Percentiles rank a stretch among this genome's conserved stretches.
Conservation (phyloP, 1,140 invertebrate genomes). For the Lysiphlebus fabarum region DNA sequence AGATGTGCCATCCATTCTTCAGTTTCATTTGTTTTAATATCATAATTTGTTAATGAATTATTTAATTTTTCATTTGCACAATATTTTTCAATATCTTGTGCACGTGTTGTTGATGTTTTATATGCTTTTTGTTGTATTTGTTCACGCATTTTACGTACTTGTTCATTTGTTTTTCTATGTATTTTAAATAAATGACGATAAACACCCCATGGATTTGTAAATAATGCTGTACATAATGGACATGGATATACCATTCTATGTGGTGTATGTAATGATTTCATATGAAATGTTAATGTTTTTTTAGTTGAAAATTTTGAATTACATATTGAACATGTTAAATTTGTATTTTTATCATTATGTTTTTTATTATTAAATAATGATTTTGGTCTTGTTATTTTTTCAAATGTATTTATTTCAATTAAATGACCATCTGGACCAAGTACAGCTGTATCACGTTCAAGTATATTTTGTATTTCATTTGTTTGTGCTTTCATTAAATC, state of each 20-base stretch:
- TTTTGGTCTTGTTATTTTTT: constrained; percentile 22
- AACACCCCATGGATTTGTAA: constrained; percentile 68
- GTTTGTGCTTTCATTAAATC: constrained; percentile 56
- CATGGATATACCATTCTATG: constrained; percentile 65
- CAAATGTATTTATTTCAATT: constrained; percentile 29
- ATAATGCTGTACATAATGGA: constrained; percentile 66
- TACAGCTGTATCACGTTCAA: constrained; percentile 55
- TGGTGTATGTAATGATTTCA: constrained; percentile 67
- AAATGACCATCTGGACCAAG: constrained; percentile 63
- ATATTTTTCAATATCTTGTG: constrained; percentile 27
- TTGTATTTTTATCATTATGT: not conserved
- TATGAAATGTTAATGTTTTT: constrained; percentile 67
- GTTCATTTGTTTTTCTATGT: constrained; percentile 59
- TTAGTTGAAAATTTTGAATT: constrained; percentile 65
- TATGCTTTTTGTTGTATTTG: constrained; percentile 61
- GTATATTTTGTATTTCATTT: constrained; percentile 56
- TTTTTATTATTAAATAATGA: not conserved
- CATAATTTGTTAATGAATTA: constrained; percentile 9
- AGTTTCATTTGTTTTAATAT: constrained; percentile 16
- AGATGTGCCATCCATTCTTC: constrained; percentile 60
- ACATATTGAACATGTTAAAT: constrained; percentile 49
- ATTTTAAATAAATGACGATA: constrained; percentile 68
- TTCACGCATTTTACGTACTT: constrained; percentile 59
- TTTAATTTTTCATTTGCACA: constrained; percentile 15
- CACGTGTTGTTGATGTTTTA: constrained; percentile 50